Percentiles rank a stretch among this genome's conserved stretches.
Conservation (phyloP, 1,140 invertebrate genomes). For the Brachionus angularis region DNA sequence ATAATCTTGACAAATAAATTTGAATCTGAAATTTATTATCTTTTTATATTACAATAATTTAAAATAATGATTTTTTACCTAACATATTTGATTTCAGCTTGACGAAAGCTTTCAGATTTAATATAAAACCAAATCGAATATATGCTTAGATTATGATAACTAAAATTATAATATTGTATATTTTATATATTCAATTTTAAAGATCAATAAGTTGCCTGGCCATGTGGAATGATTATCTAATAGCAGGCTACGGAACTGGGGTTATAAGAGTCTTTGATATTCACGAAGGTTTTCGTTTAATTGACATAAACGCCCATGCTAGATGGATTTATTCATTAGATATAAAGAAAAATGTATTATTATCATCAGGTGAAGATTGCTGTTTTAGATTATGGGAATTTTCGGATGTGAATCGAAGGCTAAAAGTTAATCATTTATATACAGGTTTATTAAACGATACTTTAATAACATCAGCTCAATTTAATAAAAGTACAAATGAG, state of each 20-base stretch:
- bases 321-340: slow-evolving; percentile 22
- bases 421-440: slow-evolving; percentile 31
- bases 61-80: no score
- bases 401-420: not conserved
- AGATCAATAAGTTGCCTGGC: not conserved
- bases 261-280: slow-evolving; percentile 10
- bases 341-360: slow-evolving; percentile 6
- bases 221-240: slow-evolving; percentile 3
- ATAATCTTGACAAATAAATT: no score
- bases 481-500: slow-evolving; percentile 1
- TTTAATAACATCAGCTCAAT: slow-evolving; percentile 1
- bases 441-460: not conserved
- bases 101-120: no score
- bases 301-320: slow-evolving; percentile 31
- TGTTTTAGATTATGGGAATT: slow-evolving; percentile 29
- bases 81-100: no score
- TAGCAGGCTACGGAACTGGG: not conserved
- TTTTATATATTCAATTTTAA: no score
- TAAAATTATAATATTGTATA: no score
- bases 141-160: no score
- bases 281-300: not conserved
- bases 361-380: slow-evolving; percentile 29
- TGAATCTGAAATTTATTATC: no score
- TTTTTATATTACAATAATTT: no score
- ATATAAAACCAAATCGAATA: no score